Evolutionary conservation across 2,797 vertebrate genomes (phyloP).

Genomic region (Clamator glandarius): DNA sequence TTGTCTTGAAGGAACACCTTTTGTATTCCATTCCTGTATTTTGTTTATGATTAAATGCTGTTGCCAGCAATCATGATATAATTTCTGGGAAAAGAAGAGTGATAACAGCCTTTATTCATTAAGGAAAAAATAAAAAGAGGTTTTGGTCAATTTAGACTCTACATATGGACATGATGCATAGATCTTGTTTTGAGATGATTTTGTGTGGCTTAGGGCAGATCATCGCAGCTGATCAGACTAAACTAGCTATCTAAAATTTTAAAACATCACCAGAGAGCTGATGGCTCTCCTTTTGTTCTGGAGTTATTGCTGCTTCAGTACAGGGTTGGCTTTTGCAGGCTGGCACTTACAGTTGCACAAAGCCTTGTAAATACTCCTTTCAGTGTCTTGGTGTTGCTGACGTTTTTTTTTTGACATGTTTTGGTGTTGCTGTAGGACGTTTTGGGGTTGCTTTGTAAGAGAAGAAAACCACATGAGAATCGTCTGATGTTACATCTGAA

Average conservation of each 20-base stretch:
- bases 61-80: neutral
- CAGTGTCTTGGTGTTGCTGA: neutral
- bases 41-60: slow-evolving; percentile 63
- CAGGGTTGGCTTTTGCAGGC: neutral
- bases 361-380: neutral
- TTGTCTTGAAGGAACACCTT: slow-evolving; percentile 13
- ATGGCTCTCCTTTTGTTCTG: neutral
- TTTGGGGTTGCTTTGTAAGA: neutral
- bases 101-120: neutral
- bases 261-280: neutral
- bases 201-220: neutral
- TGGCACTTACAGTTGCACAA: rapidly evolving
- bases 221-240: neutral
- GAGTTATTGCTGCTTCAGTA: neutral
- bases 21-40: slow-evolving; percentile 27
- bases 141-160: neutral
- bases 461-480: neutral
- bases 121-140: neutral
- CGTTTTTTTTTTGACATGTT: too few species aligned
- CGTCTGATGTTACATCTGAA: neutral
- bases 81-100: neutral
- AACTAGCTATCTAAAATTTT: neutral
- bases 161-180: neutral
- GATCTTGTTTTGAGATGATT: neutral
- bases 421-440: neutral